Evolutionary conservation across 2,888 invertebrate genomes (phyloP).

Genomic region (Temnothorax unifasciatus): DNA sequence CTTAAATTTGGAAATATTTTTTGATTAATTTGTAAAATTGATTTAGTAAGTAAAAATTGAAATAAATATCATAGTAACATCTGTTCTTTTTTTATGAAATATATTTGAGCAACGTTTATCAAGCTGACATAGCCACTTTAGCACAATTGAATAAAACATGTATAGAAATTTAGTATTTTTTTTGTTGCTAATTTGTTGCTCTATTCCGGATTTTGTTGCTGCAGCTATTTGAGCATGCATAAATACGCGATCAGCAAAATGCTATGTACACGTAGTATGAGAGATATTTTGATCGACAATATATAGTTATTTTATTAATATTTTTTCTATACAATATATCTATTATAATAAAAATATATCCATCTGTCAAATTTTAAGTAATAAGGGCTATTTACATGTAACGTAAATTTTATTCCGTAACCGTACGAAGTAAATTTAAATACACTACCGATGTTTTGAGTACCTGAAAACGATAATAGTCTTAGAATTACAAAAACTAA

Average conservation of each 20-base stretch:
- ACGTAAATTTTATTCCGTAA: conserved; percentile 48
- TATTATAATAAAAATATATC: conserved; percentile 37
- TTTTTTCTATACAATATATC: conserved; percentile 28
- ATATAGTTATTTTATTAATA: conserved; percentile 29
- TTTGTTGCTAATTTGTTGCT: no score
- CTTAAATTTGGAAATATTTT: not conserved
- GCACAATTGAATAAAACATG: no score
- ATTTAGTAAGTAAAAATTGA: not conserved
- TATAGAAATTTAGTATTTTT: no score
- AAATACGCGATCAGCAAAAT: not conserved
- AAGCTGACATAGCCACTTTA: no score
- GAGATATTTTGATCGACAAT: conserved; percentile 1
- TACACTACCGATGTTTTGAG: conserved; percentile 66
- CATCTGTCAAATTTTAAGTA: conserved; percentile 1
- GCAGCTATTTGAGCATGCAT: no score
- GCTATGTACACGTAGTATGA: not conserved
- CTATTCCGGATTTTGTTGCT: no score
- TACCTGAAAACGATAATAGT: conserved; percentile 48
- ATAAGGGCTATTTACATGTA: not conserved
- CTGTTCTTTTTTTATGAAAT: not conserved
- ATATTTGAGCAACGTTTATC: no score
- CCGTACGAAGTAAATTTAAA: conserved; percentile 67
- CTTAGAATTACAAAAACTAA: not conserved
- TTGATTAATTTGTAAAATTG: not conserved
- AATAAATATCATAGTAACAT: not conserved